Percentiles rank a stretch among this genome's conserved stretches.
phyloP scores from a whole-genome alignment of 2,888 invertebrate genomes.

The Rugalucina vietnamica region DNA sequence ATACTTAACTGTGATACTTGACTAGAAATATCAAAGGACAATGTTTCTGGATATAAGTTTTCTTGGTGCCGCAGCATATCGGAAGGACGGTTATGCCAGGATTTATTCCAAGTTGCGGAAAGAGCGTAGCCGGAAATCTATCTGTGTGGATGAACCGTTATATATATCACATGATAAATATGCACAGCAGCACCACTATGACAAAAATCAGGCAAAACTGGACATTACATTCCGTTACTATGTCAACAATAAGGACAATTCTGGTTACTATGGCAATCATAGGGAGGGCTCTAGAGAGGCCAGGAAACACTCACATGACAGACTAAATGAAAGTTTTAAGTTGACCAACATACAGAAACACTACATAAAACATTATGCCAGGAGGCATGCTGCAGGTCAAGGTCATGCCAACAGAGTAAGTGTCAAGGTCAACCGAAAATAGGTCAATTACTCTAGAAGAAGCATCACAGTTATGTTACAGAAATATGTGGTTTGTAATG shows the following conservation, averaged over 20 bases:
- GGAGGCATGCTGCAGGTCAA: background rate
- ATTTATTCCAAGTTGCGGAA: conserved; percentile 50
- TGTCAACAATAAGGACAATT: background rate
- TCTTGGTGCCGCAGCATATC: conserved; percentile 53
- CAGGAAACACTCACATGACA: background rate
- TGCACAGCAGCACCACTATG: background rate
- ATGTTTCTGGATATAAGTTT: conserved; percentile 65
- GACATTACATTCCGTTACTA: background rate
- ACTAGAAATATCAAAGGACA: background rate
- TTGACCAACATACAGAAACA: background rate
- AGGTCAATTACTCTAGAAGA: no score
- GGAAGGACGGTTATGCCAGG: conserved; percentile 54
- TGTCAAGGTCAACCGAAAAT: no score
- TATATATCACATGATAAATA: background rate
- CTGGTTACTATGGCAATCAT: background rate
- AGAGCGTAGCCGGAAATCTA: conserved; percentile 38
- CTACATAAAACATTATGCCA: conserved; percentile 12
- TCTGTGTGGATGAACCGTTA: conserved; percentile 42
- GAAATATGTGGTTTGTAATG: no score
- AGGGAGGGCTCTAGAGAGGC: background rate
- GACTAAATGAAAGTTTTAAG: conserved; percentile 2
- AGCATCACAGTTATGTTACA: no score
- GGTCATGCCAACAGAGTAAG: conserved; percentile 8
- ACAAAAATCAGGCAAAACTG: background rate
- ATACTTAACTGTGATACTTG: background rate